Evolutionary conservation across 2,888 invertebrate genomes (phyloP), one percentile per base, ranked within the genome.

Genomic region (Cheilosia pagana): DNA sequence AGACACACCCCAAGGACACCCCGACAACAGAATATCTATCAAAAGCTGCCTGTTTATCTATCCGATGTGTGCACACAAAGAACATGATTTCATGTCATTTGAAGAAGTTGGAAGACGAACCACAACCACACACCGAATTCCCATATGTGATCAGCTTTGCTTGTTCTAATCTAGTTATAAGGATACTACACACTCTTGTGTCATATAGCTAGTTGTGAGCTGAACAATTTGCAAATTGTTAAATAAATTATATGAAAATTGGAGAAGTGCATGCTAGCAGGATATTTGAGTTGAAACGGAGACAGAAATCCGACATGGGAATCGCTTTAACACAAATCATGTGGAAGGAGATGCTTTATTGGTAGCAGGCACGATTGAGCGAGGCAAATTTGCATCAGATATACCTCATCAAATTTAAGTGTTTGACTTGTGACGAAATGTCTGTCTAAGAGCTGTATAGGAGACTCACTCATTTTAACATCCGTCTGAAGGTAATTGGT

Each of bases 1-100:
- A 59, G 81, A 57, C 85, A 81, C 75, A 85, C 75, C 81, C 81
- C 67, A 75, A 85, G 75, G 81, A 60, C n/a, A n/a, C n/a, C n/a
- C n/a, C n/a, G n/a, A n/a, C 85, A 79, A 45, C 45, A 16, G 8
- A 79, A 85, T 48, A 75, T 50, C 65, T 52, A 59, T 59, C 67
- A 55, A 21, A 41, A 8, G 48, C 16, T 39, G 21, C 57, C 43
- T 31, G 25, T 43, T 57, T 35, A 53, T 55, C 35, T 39, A 10
- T n/a, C 16, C 21, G 28, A 21, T 41, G 16, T 50, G 8, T 31
- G 14, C 39, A 45, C 50, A 59, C 55, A 74, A 59, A 68, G 75
- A 43, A 85, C 85, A 85, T 81, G 85, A 81, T 85, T 85, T 81
- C 81, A 85, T 85, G 85, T 85, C 85, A 71, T 85, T 85, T 71